Evolutionary conservation across 1,140 invertebrate species (phyloP).

Genomic region (Pectinophora gossypiella): DNA sequence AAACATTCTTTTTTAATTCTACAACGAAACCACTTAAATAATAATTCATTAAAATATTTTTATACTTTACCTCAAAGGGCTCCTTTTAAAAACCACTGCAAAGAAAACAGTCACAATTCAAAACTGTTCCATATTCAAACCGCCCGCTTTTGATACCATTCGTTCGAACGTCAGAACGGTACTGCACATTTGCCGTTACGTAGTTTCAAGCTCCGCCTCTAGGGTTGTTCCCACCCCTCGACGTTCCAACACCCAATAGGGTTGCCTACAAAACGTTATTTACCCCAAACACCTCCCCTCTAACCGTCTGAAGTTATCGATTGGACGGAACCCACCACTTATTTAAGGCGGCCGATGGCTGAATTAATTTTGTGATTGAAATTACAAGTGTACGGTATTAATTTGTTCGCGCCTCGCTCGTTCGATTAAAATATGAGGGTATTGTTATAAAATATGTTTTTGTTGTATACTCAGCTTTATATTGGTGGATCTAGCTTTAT

Average conservation of each 20-base stretch:
- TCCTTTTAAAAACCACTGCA: too few species aligned
- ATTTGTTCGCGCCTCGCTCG: slow-evolving; percentile 53
- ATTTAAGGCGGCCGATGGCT: slow-evolving; percentile 57
- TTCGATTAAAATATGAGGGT: slow-evolving; percentile 48
- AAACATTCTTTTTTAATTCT: too few species aligned
- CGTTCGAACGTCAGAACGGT: too few species aligned
- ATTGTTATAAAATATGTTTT: slow-evolving; percentile 22
- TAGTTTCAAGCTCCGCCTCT: slow-evolving; percentile 17
- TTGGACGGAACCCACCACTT: slow-evolving; percentile 53
- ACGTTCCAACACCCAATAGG: slow-evolving; percentile 33
- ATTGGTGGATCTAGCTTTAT: slow-evolving; percentile 8
- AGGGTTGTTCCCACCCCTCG: slow-evolving; percentile 19
- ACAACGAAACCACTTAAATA: too few species aligned
- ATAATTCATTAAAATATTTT: too few species aligned
- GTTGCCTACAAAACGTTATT: slow-evolving; percentile 49
- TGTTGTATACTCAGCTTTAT: slow-evolving; percentile 17
- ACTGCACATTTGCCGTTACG: too few species aligned
- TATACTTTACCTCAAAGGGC: too few species aligned
- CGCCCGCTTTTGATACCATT: too few species aligned
- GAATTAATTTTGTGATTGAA: slow-evolving; percentile 72
- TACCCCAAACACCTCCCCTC: slow-evolving; percentile 55
- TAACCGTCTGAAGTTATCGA: slow-evolving; percentile 56
- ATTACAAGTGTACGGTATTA: slow-evolving; percentile 55
- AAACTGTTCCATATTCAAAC: too few species aligned
- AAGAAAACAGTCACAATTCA: too few species aligned